Conservation (phyloP, 2,888 invertebrate genomes). For the Chymomyza amoena region DNA sequence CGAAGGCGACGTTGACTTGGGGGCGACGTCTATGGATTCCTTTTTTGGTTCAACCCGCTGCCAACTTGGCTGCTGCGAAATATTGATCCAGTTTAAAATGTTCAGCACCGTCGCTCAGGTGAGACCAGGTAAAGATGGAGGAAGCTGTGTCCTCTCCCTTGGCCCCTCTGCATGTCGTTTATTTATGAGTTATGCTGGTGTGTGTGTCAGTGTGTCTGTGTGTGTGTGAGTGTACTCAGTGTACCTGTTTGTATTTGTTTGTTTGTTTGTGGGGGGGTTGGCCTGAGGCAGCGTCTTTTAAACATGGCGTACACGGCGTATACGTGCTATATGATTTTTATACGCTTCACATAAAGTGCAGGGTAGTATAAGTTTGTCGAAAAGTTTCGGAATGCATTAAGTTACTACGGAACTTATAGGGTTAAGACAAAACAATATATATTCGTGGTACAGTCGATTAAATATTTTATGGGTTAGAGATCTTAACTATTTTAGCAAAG, state of each 20-base stretch:
- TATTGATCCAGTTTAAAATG: conserved; percentile 59
- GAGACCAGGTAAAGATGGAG: conserved; percentile 1
- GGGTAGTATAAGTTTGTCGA: neutral
- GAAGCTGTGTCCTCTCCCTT: no score
- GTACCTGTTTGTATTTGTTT: conserved; percentile 30
- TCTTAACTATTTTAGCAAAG: no score
- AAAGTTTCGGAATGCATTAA: neutral
- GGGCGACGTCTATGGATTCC: neutral
- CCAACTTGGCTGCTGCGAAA: conserved; percentile 31
- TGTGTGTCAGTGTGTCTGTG: conserved; percentile 18
- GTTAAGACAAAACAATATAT: no score
- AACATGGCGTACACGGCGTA: conserved; percentile 58
- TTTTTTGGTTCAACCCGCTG: neutral
- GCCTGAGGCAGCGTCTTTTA: conserved; percentile 50
- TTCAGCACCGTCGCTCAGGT: conserved; percentile 27
- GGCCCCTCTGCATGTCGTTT: conserved; percentile 22
- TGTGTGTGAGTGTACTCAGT: conserved; percentile 17
- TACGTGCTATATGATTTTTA: neutral
- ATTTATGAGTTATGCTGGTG: conserved; percentile 45
- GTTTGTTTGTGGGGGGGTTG: conserved; percentile 14
- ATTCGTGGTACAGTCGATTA: no score
- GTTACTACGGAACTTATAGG: neutral
- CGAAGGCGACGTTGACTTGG: neutral
- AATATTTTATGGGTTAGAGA: no score
- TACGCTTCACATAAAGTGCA: neutral